These are phyloP conservation scores for Kradibia gibbosae DNA, from an alignment of 1,140 invertebrate genomes.

Conservation along the genomic window DNA sequence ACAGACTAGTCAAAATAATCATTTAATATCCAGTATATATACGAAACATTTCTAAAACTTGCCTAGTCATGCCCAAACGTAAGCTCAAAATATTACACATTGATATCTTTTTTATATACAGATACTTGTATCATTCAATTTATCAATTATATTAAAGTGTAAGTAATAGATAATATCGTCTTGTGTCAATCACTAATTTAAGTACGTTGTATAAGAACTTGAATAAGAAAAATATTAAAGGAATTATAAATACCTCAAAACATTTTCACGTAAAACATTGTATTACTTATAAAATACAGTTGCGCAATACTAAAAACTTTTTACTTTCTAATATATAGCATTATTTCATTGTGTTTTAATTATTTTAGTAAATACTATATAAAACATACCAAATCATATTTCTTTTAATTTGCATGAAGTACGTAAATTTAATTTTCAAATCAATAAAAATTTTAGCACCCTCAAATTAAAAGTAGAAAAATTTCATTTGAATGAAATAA, in stretches of 20 bases:
- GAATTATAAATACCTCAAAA: constrained; percentile 1
- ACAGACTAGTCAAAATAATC: constrained; percentile 37
- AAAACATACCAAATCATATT: too few species aligned
- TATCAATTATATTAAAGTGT: constrained; percentile 9
- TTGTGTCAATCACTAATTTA: constrained; percentile 18
- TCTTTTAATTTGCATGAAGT: too few species aligned
- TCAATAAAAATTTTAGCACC: too few species aligned
- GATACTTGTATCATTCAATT: constrained; percentile 17
- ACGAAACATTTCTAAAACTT: not conserved
- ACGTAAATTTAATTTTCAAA: too few species aligned
- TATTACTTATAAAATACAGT: not conserved
- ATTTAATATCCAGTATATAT: not conserved
- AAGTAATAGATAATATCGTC: constrained; percentile 24
- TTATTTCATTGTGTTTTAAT: too few species aligned
- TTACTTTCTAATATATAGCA: too few species aligned
- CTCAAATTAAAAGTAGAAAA: too few species aligned
- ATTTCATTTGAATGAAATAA: too few species aligned
- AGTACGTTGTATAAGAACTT: constrained; percentile 1
- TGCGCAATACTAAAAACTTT: too few species aligned
- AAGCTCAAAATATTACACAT: constrained; percentile 40
- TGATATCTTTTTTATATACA: constrained; percentile 16
- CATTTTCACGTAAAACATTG: not conserved
- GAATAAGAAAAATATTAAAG: constrained; percentile 19
- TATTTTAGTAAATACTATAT: too few species aligned
- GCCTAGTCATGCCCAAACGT: constrained; percentile 21